Conservation (phyloP, 1,140 invertebrate species). For the Drosophila micromelanica region DNA sequence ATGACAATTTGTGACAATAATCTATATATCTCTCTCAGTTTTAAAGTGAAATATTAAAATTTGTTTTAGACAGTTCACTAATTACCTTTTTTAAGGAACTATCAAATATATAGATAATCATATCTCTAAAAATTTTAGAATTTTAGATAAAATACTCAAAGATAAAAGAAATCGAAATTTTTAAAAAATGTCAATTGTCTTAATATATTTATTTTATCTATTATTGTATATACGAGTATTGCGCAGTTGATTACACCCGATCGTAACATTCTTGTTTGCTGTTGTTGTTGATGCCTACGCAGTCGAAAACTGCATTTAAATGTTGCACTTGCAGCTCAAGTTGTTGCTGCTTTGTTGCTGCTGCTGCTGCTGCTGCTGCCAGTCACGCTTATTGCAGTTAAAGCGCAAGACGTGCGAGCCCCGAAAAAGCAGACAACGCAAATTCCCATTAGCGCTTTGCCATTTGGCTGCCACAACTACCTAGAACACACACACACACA, state of each 20-base stretch:
- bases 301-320: slow-evolving; percentile 60
- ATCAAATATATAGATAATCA: too few species aligned
- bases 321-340: slow-evolving; percentile 27
- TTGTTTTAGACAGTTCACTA: too few species aligned
- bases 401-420: slow-evolving; percentile 69
- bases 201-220: background rate
- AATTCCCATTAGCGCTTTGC: slow-evolving; percentile 77
- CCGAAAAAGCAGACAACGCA: slow-evolving; percentile 57
- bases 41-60: too few species aligned
- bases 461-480: slow-evolving; percentile 33
- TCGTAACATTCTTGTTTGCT: background rate
- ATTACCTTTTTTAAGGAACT: too few species aligned
- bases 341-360: slow-evolving; percentile 20
- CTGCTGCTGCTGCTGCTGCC: slow-evolving; percentile 21
- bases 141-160: too few species aligned
- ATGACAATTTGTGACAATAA: too few species aligned
- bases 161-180: too few species aligned
- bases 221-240: too few species aligned
- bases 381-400: slow-evolving; percentile 65
- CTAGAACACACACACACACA: background rate
- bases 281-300: slow-evolving; percentile 35
- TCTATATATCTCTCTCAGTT: too few species aligned
- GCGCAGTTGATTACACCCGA: too few species aligned
- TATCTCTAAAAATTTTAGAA: too few species aligned
- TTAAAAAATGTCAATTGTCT: too few species aligned